Percentiles rank a stretch among this genome's conserved stretches.
These are phyloP conservation scores for Platalea minor DNA, from an alignment of 2,797 vertebrate genomes.

Conservation along the genomic window DNA sequence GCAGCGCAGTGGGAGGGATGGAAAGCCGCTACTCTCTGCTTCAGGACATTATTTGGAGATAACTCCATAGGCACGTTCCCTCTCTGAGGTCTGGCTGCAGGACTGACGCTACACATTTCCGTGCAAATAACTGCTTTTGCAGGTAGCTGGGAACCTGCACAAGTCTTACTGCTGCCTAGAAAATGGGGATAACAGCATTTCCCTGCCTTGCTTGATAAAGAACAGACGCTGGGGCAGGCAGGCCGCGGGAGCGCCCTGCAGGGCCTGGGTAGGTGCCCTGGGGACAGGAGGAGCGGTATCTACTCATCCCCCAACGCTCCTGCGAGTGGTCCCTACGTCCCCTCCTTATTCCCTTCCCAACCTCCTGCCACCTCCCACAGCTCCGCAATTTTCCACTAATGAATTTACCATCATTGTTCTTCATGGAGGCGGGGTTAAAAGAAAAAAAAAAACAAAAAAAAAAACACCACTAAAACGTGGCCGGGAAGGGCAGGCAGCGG, in stretches of 20 bases:
- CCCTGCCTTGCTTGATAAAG: background rate
- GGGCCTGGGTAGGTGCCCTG: background rate
- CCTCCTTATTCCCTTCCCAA: background rate
- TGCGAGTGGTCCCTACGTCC: rapidly evolving
- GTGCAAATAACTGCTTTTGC: background rate
- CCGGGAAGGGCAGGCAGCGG: background rate
- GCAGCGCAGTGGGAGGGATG: background rate
- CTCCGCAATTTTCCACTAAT: background rate
- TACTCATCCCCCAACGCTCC: background rate
- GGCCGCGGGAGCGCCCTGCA: background rate
- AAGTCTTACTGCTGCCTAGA: background rate
- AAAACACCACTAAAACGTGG: background rate
- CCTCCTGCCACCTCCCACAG: background rate
- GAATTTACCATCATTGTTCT: background rate
- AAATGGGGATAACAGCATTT: background rate
- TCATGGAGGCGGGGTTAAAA: background rate
- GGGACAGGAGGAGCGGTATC: background rate
- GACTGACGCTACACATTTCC: background rate
- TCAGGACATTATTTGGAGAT: background rate
- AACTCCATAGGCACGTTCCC: background rate
- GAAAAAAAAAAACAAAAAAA: background rate
- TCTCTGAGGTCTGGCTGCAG: background rate
- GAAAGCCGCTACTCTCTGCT: background rate
- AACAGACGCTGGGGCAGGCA: background rate
- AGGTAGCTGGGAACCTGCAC: background rate